Conservation (phyloP, 2,113 vertebrate species). For the Cavia aperea region DNA sequence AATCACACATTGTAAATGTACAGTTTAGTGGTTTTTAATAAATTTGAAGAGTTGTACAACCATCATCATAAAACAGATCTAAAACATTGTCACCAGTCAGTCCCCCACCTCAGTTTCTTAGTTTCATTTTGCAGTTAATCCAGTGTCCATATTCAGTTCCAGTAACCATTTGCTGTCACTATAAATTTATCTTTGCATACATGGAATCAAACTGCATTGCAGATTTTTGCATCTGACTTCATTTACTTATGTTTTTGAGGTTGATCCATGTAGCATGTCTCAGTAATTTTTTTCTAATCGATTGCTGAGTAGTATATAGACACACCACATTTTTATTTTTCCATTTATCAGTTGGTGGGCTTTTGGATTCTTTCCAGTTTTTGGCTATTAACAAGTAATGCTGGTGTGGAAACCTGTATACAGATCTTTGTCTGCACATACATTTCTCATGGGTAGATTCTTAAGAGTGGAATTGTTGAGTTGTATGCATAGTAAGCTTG, state of each 20-base stretch:
- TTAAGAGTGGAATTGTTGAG: background rate
- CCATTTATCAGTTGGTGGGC: background rate
- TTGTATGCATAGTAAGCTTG: background rate
- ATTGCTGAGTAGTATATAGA: background rate
- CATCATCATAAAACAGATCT: background rate
- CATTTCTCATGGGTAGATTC: background rate
- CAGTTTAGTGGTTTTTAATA: background rate
- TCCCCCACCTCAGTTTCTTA: background rate
- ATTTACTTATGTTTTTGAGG: background rate
- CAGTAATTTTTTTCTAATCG: background rate
- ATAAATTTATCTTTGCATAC: background rate
- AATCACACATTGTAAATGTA: background rate
- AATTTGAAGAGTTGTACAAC: background rate
- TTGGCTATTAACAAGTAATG: background rate
- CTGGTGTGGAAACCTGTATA: background rate
- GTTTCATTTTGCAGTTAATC: background rate
- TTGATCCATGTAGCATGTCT: background rate
- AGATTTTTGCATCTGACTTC: background rate
- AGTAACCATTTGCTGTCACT: background rate
- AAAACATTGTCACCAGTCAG: background rate
- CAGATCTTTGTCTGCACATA: background rate
- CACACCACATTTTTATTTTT: background rate
- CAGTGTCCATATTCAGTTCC: background rate
- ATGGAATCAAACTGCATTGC: background rate
- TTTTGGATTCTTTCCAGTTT: background rate